Percentiles rank a stretch among this genome's conserved stretches.
These are phyloP conservation scores for Silurus aristotelis DNA, from an alignment of 2,797 vertebrate species.

Conservation along the genomic window DNA sequence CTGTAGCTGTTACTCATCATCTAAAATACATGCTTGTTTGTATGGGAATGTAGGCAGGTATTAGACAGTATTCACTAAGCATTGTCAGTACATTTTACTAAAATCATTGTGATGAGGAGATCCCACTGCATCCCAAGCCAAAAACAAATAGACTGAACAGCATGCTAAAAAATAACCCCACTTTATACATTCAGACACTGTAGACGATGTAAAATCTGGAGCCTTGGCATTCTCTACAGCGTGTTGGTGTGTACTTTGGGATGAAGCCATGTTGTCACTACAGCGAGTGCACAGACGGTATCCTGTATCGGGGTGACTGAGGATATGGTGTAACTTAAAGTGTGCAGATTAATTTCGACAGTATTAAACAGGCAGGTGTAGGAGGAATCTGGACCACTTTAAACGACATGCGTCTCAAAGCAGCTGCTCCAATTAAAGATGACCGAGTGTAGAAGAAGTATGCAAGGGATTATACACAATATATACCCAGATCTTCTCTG, in stretches of 20 bases:
- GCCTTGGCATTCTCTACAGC: not conserved
- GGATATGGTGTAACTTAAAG: conserved; percentile 49
- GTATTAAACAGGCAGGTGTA: conserved; percentile 61
- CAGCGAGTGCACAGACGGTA: not conserved
- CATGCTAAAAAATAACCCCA: not conserved
- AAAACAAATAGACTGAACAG: not conserved
- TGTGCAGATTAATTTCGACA: conserved; percentile 69
- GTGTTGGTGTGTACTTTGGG: not conserved
- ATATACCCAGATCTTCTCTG: not conserved
- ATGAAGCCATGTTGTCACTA: not conserved
- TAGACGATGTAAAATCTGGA: not conserved
- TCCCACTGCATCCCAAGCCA: not conserved
- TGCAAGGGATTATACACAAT: not conserved
- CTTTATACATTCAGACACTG: not conserved
- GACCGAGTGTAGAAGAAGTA: too few relatives aligned
- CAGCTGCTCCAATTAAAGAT: conserved; percentile 36
- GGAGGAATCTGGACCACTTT: conserved; percentile 52
- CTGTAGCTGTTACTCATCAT: not conserved
- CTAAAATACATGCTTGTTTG: not conserved
- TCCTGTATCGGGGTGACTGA: conserved; percentile 49
- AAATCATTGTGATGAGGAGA: not conserved
- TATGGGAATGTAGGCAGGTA: not conserved
- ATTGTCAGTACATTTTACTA: not conserved
- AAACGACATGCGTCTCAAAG: conserved; percentile 43
- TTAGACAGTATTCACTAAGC: not conserved